Percentiles rank a stretch among this genome's conserved stretches.
These are phyloP conservation scores for Ephydatia muelleri DNA, from an alignment of 37 sponge, comb jelly and placozoan species.

Conservation along the genomic window DNA sequence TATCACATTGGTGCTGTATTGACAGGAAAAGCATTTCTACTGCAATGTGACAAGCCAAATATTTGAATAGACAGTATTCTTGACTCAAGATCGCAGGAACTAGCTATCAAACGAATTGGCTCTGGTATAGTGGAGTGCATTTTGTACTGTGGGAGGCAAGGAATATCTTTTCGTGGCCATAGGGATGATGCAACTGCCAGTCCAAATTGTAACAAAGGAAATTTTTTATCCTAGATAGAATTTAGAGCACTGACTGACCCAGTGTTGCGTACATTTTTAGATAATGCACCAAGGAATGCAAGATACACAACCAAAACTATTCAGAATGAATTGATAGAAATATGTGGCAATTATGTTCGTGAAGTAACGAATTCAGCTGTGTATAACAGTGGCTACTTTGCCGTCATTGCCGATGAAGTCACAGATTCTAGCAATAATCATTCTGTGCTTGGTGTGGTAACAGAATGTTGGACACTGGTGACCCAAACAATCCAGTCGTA, in stretches of 20 bases:
- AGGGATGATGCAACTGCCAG: neutral
- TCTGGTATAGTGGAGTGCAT: neutral
- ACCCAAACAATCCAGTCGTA: no score
- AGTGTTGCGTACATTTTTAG: neutral
- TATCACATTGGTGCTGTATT: neutral
- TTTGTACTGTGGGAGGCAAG: neutral
- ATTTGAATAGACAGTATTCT: neutral
- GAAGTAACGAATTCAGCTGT: conserved; percentile 31
- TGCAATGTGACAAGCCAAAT: neutral
- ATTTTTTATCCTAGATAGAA: neutral
- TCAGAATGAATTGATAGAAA: conserved; percentile 59
- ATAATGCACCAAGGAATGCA: conserved; percentile 35
- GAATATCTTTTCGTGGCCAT: conserved; percentile 13
- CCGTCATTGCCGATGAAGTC: conserved; percentile 70
- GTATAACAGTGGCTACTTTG: neutral
- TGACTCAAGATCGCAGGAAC: neutral
- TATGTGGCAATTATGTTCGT: conserved; percentile 21
- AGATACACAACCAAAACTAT: conserved; percentile 67
- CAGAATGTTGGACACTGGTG: no score
- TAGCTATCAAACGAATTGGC: neutral
- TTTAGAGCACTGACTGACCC: conserved; percentile 8
- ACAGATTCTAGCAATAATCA: conserved; percentile 39
- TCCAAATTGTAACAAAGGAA: conserved; percentile 1
- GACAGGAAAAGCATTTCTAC: neutral
- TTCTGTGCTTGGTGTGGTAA: no score